Percentiles rank a stretch among this genome's conserved stretches.
Evolutionary conservation across 2,797 vertebrate species (phyloP).

Genomic region (Lepidocolaptes lacrymiger): DNA sequence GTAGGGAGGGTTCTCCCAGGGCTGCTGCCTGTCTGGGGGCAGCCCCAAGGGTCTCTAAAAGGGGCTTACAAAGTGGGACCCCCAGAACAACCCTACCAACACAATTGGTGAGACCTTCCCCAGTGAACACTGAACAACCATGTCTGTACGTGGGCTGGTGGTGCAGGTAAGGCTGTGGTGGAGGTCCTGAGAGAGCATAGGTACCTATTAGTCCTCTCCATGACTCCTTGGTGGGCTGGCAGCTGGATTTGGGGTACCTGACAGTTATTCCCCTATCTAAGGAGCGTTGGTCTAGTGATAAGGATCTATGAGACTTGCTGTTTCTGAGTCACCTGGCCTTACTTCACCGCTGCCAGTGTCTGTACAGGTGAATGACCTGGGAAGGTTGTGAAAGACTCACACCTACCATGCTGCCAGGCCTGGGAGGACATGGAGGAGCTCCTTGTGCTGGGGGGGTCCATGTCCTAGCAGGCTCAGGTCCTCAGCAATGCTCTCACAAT

Average conservation of each 20-base stretch:
- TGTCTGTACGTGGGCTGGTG: fast-evolving
- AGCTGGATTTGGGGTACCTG: background rate
- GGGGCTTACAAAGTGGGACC: background rate
- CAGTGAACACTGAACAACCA: background rate
- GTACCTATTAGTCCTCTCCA: background rate
- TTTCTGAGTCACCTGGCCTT: constrained; percentile 6
- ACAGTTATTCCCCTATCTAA: fast-evolving
- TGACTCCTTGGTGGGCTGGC: background rate
- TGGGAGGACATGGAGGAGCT: background rate
- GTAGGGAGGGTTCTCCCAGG: background rate
- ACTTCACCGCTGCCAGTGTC: background rate
- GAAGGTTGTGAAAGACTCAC: constrained; percentile 17
- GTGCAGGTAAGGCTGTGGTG: background rate
- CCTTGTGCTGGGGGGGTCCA: fast-evolving
- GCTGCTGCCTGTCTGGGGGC: too few relatives aligned
- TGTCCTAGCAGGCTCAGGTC: fast-evolving
- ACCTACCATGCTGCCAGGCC: background rate
- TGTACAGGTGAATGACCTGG: background rate
- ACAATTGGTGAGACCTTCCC: background rate
- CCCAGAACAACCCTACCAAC: background rate
- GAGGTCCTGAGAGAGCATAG: background rate
- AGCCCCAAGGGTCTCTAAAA: background rate
- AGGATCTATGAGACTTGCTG: background rate
- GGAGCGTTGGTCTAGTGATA: background rate
- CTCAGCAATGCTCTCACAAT: fast-evolving